Evolutionary conservation across 23 tunicate genomes (phyloP).

Genomic region (Styela clava): DNA sequence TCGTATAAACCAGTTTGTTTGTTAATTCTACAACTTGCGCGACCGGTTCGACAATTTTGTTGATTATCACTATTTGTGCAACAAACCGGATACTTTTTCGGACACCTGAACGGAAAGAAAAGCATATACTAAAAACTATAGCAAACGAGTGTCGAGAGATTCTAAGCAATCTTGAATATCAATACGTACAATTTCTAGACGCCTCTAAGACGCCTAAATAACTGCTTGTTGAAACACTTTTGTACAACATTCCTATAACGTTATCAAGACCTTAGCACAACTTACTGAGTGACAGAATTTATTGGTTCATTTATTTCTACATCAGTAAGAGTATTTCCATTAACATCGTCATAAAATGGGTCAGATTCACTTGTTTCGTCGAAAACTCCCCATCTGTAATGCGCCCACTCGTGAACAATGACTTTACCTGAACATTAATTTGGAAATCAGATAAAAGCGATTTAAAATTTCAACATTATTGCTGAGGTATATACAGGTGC

Average conservation of each 20-base stretch:
- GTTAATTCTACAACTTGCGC: constrained; percentile 41
- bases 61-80: not conserved
- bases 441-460: not conserved
- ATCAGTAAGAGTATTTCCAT: not conserved
- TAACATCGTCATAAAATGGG: constrained; percentile 44
- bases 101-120: not conserved
- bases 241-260: too few species aligned
- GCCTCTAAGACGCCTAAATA: too few species aligned
- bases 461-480: too few species aligned
- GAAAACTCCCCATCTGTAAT: constrained; percentile 75
- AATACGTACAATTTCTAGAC: too few species aligned
- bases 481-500: not conserved
- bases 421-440: constrained; percentile 39
- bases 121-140: too few species aligned
- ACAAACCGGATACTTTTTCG: not conserved
- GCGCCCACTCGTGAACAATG: constrained; percentile 83
- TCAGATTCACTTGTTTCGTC: constrained; percentile 54
- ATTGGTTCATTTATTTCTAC: not conserved
- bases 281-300: constrained; percentile 12
- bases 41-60: constrained; percentile 35
- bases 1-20: constrained; percentile 36
- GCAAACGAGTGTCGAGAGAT: too few species aligned
- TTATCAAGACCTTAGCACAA: too few species aligned
- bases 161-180: too few species aligned
- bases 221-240: too few species aligned